Percentiles rank a stretch among this genome's conserved stretches.
Conservation (phyloP, 2,113 vertebrate genomes). For the Mesoclemmys tuberculata region DNA sequence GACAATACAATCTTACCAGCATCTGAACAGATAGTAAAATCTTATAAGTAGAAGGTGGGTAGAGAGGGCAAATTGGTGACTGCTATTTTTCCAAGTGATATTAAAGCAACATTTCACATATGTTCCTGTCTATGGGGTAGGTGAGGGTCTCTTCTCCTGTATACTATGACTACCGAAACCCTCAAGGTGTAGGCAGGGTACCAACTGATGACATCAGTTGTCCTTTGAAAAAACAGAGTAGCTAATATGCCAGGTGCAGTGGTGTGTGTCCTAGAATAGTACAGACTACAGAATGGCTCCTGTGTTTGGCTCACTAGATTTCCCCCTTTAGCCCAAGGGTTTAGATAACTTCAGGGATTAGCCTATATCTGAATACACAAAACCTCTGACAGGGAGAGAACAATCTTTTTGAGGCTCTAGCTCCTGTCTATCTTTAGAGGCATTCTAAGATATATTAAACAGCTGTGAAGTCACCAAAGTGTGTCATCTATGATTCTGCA, state of each 20-base stretch:
- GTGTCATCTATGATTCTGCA: not conserved
- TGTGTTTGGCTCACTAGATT: not conserved
- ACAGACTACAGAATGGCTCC: not conserved
- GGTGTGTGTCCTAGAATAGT: not conserved
- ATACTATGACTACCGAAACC: too few species aligned
- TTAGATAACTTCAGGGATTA: not conserved
- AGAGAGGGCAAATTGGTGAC: not conserved
- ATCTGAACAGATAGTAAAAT: not conserved
- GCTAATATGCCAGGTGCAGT: not conserved
- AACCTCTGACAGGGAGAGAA: not conserved
- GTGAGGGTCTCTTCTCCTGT: too few species aligned
- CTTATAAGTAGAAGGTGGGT: not conserved
- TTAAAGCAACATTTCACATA: not conserved
- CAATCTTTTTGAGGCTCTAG: not conserved
- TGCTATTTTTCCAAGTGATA: not conserved
- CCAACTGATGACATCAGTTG: too few species aligned
- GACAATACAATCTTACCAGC: not conserved
- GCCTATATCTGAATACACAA: not conserved
- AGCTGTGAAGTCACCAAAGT: not conserved
- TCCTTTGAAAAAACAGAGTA: too few species aligned
- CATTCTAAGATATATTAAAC: not conserved
- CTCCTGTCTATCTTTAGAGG: not conserved
- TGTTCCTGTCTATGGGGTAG: not conserved
- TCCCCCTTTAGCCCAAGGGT: not conserved
- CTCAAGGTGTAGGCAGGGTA: too few species aligned